These are phyloP conservation scores for Dryas iulia DNA, from an alignment of 1,140 invertebrate genomes.

Conservation along the genomic window DNA sequence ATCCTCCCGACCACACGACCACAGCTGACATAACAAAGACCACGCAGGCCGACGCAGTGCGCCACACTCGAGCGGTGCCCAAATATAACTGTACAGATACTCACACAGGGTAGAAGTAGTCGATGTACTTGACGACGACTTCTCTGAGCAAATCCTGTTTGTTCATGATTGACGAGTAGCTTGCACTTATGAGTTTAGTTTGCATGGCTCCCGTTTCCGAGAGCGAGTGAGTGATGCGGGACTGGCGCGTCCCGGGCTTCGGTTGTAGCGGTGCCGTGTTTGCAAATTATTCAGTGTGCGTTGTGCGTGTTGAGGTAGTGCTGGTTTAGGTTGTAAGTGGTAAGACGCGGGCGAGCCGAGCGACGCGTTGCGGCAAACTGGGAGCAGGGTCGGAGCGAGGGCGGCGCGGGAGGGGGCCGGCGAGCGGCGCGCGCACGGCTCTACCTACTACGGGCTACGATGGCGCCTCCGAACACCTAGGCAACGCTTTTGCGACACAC, in stretches of 20 bases:
- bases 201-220: constrained; percentile 70
- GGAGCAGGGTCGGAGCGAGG: constrained; percentile 56
- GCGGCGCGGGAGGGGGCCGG: constrained; percentile 55
- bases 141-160: constrained; percentile 84
- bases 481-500: constrained; percentile 73
- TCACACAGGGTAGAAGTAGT: constrained; percentile 84
- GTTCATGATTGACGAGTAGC: constrained; percentile 83
- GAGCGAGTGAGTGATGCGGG: constrained; percentile 53
- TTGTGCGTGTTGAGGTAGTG: constrained; percentile 62
- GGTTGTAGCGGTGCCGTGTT: constrained; percentile 64
- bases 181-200: constrained; percentile 80
- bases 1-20: constrained; percentile 17
- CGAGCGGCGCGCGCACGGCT: constrained; percentile 74
- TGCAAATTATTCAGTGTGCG: constrained; percentile 45
- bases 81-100: constrained; percentile 60
- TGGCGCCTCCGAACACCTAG: constrained; percentile 71
- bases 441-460: constrained; percentile 72
- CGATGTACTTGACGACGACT: constrained; percentile 84
- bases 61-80: constrained; percentile 35
- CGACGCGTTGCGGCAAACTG: constrained; percentile 75
- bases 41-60: constrained; percentile 44
- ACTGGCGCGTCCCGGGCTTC: constrained; percentile 54
- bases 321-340: constrained; percentile 39
- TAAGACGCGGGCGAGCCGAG: constrained; percentile 62
- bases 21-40: constrained; percentile 32